Conservation (phyloP, 2,113 vertebrate species). For the Odobenus rosmarus region DNA sequence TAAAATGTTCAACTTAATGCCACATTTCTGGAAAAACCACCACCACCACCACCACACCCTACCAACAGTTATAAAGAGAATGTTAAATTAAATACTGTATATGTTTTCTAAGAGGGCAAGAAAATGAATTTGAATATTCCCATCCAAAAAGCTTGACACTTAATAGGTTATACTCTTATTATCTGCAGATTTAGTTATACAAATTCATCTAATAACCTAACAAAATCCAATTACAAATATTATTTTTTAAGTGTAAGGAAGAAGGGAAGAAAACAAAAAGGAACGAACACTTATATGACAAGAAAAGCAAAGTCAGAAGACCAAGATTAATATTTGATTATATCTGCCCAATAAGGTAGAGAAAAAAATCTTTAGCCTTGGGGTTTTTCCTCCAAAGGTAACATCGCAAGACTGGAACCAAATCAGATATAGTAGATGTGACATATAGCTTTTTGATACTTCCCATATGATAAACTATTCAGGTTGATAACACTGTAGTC, state of each 20-base stretch:
- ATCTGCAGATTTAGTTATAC: not conserved
- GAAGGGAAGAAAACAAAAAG: not conserved
- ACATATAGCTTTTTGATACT: not conserved
- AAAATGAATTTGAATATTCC: slow-evolving; percentile 18
- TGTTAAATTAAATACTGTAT: not conserved
- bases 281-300: not conserved
- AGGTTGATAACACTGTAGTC: not conserved
- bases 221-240: not conserved
- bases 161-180: not conserved
- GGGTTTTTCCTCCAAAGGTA: not conserved
- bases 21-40: not conserved
- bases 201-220: not conserved
- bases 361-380: not conserved
- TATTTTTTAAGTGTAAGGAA: not conserved
- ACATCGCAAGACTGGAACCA: not conserved
- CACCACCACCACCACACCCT: not conserved
- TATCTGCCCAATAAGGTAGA: not conserved
- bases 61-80: not conserved
- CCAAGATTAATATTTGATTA: slow-evolving; percentile 26
- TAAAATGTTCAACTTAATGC: not conserved
- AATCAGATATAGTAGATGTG: not conserved
- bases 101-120: not conserved
- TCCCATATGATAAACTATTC: not conserved
- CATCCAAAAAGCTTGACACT: not conserved
- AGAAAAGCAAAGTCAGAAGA: slow-evolving; percentile 32